Evolutionary conservation across 53 echinoderm and acorn worm genomes (phyloP), one percentile per base, ranked within the genome.

Genomic region (Echinarachnius parma): DNA sequence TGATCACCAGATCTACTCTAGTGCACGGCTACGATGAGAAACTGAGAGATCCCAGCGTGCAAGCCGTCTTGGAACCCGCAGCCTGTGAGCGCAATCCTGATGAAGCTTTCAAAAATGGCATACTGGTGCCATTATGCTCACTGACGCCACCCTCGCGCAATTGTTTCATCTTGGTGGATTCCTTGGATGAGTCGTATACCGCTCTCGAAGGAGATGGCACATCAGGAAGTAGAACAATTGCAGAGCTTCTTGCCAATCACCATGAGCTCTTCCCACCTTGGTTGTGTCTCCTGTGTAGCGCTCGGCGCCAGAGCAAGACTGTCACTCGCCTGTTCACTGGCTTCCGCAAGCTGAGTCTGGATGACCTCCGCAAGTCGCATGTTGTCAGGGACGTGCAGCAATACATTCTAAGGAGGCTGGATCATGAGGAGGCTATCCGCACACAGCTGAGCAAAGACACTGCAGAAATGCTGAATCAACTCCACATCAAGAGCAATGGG

Each of bases 281-380:
- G 98, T 86, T 98, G 9, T 88, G 85, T 53, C 71, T 98, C 35
- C 78, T 98, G 42, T 98, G 98, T 64, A 98, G 87, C 60, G 98
- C 98, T 2, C 85, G 98, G 18, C 85, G 91, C 60, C 98, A 98
- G 66, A 98, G 98, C 71, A 98, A 98, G 53, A 64, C 79, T 31
- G 98, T 98, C 5, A 98, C 98, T 16, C 84, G 98, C 32, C 85
- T 98, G 92, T 98, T 98, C 75, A 98, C 98, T 55, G 98, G 98
- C 16, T 98, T 98, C 36, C 82, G 98, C 23, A 98, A 98, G 60
- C 71, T 98, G 19, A 98, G 98, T 26, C 83, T 98, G 18, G 98
- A 98, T 65, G 98, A 98, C 49, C 63, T 98, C 30, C 78, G 98
- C 32, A 98, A 98, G 59, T 98, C 98, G 19, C 92, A 98, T 65